phyloP scores from a whole-genome alignment of 2,113 vertebrate species.

The Neogobius melanostomus region DNA sequence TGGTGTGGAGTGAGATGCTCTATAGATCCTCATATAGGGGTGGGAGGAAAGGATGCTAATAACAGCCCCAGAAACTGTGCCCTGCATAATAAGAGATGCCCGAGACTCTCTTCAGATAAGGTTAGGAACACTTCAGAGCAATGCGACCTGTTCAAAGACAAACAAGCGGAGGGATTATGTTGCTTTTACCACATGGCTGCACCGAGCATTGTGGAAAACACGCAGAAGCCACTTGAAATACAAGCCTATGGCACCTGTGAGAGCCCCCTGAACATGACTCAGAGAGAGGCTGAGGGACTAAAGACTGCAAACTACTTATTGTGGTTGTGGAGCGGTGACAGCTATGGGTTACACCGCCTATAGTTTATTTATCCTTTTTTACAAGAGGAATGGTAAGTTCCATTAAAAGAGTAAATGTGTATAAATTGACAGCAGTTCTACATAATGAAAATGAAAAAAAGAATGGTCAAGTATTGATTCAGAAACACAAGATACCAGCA shows the following conservation, averaged over 20 bases:
- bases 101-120: conserved; percentile 71
- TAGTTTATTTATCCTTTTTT: neutral
- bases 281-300: neutral
- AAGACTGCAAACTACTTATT: neutral
- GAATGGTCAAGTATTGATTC: neutral
- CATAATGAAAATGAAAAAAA: neutral
- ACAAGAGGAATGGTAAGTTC: neutral
- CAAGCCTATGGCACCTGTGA: conserved; percentile 5
- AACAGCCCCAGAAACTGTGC: conserved; percentile 59
- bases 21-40: conserved; percentile 58
- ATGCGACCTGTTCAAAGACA: conserved; percentile 67
- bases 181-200: conserved; percentile 66
- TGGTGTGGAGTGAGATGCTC: conserved; percentile 52
- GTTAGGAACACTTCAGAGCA: conserved; percentile 69
- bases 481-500: neutral
- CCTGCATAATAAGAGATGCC: conserved; percentile 70
- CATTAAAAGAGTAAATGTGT: neutral
- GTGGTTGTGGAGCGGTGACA: neutral
- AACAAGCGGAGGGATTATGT: conserved; percentile 72
- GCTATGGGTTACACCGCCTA: neutral
- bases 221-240: conserved; percentile 56
- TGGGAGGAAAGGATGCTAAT: conserved; percentile 62
- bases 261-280: neutral
- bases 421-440: neutral
- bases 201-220: conserved; percentile 48